These are phyloP conservation scores for Nibea albiflora DNA, from an alignment of 2,113 vertebrate species.

Conservation along the genomic window DNA sequence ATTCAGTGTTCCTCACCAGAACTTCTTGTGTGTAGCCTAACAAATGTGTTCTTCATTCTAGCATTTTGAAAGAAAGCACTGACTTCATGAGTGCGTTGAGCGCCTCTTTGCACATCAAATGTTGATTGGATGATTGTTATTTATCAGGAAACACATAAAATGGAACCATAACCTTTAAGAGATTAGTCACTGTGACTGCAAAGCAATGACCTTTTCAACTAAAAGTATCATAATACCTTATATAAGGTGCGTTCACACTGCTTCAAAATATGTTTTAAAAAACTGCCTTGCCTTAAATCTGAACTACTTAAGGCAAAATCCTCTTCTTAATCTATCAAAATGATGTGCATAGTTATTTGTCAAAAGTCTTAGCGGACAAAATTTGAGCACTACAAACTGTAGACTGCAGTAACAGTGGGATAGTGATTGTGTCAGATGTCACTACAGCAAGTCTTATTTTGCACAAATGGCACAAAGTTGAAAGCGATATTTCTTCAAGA, in stretches of 20 bases:
- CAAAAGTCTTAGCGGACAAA: neutral
- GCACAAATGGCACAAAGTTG: neutral
- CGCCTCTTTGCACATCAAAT: too few species aligned
- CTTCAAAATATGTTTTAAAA: neutral
- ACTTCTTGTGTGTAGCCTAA: neutral
- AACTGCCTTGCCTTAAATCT: too few species aligned
- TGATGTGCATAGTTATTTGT: neutral
- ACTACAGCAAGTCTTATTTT: neutral
- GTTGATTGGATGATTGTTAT: conserved; percentile 1
- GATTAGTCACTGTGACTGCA: conserved; percentile 22
- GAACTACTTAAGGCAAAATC: neutral
- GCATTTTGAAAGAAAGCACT: neutral
- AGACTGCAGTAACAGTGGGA: neutral
- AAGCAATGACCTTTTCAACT: conserved; percentile 17
- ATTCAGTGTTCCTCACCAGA: neutral
- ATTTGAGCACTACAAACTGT: neutral
- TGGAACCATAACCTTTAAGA: conserved; percentile 17
- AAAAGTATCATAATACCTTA: conserved; percentile 12
- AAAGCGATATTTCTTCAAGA: neutral
- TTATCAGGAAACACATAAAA: conserved; percentile 12
- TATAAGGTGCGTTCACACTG: neutral
- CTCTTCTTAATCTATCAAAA: neutral
- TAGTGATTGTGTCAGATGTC: neutral
- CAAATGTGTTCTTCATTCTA: too few species aligned
- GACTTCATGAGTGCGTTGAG: neutral